Conservation (phyloP, 2,113 vertebrate genomes). For the Lagopus leucura region DNA sequence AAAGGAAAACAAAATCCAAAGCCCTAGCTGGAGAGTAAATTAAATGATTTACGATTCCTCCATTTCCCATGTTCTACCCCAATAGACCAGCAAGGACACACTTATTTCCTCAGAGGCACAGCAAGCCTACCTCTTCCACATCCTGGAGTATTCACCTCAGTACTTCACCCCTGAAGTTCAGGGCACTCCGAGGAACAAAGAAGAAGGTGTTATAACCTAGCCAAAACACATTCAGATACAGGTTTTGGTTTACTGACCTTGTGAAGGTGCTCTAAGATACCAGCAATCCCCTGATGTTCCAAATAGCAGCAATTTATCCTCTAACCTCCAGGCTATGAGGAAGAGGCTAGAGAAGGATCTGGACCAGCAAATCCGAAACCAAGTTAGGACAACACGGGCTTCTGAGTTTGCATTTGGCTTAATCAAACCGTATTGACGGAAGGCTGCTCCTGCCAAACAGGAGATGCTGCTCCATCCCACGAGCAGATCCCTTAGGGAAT, state of each 20-base stretch:
- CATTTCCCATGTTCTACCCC: neutral
- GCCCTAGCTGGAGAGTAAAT: neutral
- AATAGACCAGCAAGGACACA: neutral
- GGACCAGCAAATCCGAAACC: neutral
- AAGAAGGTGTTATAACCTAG: neutral
- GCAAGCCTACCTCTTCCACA: neutral
- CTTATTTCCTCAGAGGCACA: neutral
- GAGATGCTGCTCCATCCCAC: neutral
- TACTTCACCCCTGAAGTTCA: neutral
- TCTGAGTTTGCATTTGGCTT: neutral
- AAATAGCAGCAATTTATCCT: slow-evolving; percentile 17
- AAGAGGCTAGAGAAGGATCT: neutral
- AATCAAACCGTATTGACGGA: neutral
- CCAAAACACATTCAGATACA: slow-evolving; percentile 41
- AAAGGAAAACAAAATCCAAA: neutral
- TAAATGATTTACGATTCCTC: neutral
- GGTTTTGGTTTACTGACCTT: slow-evolving; percentile 22
- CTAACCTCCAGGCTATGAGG: neutral
- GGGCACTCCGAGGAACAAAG: neutral
- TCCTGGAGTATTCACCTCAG: neutral
- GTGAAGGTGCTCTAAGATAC: slow-evolving; percentile 13
- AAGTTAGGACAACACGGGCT: neutral
- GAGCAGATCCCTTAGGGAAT: neutral
- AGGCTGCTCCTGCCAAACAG: neutral
- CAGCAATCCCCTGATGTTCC: neutral